phyloP scores from a whole-genome alignment of 2,113 vertebrate genomes.

The Phylloscopus whistleri region DNA sequence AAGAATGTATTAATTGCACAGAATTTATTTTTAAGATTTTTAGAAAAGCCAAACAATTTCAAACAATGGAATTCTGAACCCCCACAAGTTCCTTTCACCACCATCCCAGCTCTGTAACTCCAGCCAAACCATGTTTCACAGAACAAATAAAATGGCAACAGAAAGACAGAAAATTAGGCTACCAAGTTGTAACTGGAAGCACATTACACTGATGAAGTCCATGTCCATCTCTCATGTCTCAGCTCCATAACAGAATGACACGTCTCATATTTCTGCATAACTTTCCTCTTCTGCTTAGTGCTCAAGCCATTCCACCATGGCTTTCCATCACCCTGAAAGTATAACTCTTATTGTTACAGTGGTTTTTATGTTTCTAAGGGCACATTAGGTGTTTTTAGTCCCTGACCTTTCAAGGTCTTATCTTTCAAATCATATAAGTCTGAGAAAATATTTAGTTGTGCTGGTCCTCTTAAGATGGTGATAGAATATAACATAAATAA shows the following conservation, averaged over 20 bases:
- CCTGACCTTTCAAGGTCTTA: neutral
- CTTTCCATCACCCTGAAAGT: neutral
- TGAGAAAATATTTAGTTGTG: neutral
- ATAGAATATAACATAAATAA: neutral
- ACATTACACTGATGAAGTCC: neutral
- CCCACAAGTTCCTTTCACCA: neutral
- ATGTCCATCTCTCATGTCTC: neutral
- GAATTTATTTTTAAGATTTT: neutral
- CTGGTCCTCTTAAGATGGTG: neutral
- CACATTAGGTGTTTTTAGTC: neutral
- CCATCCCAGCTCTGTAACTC: neutral
- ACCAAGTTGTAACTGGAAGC: neutral
- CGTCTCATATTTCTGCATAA: neutral
- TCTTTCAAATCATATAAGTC: neutral
- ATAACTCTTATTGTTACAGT: neutral
- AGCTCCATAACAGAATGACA: neutral
- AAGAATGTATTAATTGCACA: slow-evolving; percentile 1
- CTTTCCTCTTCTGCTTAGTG: neutral
- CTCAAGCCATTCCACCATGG: neutral
- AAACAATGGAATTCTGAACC: neutral
- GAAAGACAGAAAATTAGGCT: neutral
- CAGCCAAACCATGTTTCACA: neutral
- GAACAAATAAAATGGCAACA: neutral
- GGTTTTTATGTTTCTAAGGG: neutral
- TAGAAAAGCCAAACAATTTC: neutral